These are phyloP conservation scores for Drosophila orena DNA, from an alignment of 1,140 invertebrate species.

Conservation along the genomic window DNA sequence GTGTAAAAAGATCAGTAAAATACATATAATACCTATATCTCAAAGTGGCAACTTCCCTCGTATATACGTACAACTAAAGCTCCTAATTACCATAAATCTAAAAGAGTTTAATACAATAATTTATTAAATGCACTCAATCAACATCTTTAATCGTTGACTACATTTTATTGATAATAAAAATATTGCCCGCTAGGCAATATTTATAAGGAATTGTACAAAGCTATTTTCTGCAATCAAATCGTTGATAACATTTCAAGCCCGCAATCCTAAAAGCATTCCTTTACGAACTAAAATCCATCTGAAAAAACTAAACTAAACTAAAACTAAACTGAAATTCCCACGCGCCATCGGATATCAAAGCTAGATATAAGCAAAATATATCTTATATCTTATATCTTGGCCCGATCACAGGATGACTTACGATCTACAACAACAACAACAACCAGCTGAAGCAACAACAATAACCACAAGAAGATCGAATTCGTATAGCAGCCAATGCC, in stretches of 20 bases:
- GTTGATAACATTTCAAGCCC: not conserved
- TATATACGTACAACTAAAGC: slow-evolving; percentile 32
- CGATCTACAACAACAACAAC: slow-evolving; percentile 36
- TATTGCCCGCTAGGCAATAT: slow-evolving; percentile 8
- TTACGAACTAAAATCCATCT: not conserved
- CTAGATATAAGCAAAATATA: slow-evolving; percentile 25
- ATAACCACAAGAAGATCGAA: slow-evolving; percentile 61
- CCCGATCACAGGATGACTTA: slow-evolving; percentile 62
- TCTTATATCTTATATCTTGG: slow-evolving; percentile 45
- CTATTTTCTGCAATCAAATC: not conserved
- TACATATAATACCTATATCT: slow-evolving; percentile 25
- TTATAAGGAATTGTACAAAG: slow-evolving; percentile 2
- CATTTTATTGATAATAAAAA: not conserved
- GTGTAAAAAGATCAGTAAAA: slow-evolving; percentile 44
- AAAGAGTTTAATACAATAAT: slow-evolving; percentile 7
- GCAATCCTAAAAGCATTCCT: not conserved
- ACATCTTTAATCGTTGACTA: not conserved
- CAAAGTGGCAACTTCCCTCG: slow-evolving; percentile 21
- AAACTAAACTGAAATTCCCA: slow-evolving; percentile 45
- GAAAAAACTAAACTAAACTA: not conserved
- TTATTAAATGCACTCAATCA: slow-evolving; percentile 4
- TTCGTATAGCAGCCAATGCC: slow-evolving; percentile 65
- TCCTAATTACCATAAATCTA: slow-evolving; percentile 29
- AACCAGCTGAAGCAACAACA: slow-evolving; percentile 32
- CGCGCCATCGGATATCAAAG: slow-evolving; percentile 61